Evolutionary conservation across 2,888 invertebrate genomes (phyloP).

Genomic region (Monopis laevigella): DNA sequence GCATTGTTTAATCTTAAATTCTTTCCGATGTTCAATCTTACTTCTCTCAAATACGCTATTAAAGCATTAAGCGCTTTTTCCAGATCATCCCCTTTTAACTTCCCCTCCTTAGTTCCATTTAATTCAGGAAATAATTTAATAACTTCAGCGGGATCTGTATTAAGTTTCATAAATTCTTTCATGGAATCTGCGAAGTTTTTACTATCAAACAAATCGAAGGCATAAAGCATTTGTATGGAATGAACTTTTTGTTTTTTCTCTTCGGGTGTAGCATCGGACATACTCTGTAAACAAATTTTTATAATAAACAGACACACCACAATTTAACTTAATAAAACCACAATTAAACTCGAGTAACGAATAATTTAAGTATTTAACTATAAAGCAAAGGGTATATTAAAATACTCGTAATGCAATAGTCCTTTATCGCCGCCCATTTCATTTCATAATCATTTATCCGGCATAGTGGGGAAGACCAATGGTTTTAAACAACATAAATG

Average conservation of each 20-base stretch:
- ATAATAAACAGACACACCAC: too few relatives aligned
- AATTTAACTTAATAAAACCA: too few relatives aligned
- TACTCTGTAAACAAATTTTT: conserved; percentile 72
- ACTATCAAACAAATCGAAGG: conserved; percentile 90
- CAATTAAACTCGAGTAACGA: too few relatives aligned
- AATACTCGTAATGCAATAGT: too few relatives aligned
- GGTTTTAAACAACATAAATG: too few relatives aligned
- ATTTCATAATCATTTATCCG: too few relatives aligned
- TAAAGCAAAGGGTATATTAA: too few relatives aligned
- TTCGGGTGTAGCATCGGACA: conserved; percentile 82
- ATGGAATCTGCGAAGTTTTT: conserved; percentile 91
- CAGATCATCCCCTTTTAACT: conserved; percentile 82
- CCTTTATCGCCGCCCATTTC: conserved; percentile 25
- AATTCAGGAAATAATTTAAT: conserved; percentile 94
- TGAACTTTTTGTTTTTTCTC: conserved; percentile 84
- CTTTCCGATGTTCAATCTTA: conserved; percentile 51
- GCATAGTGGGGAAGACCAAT: too few relatives aligned
- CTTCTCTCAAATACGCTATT: conserved; percentile 88
- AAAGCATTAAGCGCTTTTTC: conserved; percentile 90
- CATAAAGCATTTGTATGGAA: conserved; percentile 90
- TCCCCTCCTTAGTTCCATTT: conserved; percentile 42
- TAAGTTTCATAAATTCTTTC: conserved; percentile 87
- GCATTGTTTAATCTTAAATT: background rate
- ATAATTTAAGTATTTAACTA: too few relatives aligned
- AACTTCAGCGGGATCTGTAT: conserved; percentile 95